phyloP scores from a whole-genome alignment of 2,888 invertebrate species.

The Ophion ventricosus region DNA sequence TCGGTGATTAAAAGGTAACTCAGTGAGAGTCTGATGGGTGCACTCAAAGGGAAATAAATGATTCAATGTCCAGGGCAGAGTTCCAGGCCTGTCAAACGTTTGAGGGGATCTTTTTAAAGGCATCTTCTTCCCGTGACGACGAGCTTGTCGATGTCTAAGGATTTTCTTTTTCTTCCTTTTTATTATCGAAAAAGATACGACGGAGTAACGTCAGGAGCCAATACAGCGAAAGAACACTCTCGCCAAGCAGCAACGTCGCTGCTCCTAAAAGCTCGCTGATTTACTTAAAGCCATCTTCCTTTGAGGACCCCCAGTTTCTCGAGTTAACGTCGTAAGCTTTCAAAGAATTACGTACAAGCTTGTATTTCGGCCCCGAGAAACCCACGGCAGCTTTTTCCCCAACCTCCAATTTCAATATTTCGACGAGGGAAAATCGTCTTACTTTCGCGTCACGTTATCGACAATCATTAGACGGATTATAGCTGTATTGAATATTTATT shows the following conservation, averaged over 20 bases:
- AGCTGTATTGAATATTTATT: not conserved
- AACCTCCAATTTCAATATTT: constrained; percentile 4
- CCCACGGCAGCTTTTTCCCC: constrained; percentile 7
- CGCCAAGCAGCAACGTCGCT: constrained; percentile 70
- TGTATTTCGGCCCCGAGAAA: constrained; percentile 27
- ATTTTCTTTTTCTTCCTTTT: constrained; percentile 15
- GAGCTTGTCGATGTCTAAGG: constrained; percentile 52
- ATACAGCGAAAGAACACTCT: constrained; percentile 43
- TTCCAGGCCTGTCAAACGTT: constrained; percentile 65
- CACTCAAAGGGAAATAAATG: constrained; percentile 58
- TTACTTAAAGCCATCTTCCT: constrained; percentile 73
- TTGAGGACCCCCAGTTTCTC: constrained; percentile 71
- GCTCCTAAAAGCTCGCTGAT: constrained; percentile 70
- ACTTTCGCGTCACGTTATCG: not conserved
- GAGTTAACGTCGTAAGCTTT: constrained; percentile 74
- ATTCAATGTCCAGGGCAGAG: constrained; percentile 71
- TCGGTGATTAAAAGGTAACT: constrained; percentile 9
- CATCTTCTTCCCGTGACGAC: constrained; percentile 55
- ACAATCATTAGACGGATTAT: not conserved
- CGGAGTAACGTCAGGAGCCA: constrained; percentile 13
- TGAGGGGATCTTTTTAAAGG: constrained; percentile 63
- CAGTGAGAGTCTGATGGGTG: constrained; percentile 16
- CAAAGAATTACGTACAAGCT: constrained; percentile 64
- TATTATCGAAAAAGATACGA: constrained; percentile 41
- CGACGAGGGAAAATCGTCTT: not conserved